Conservation (phyloP, 2,888 invertebrate species). For the Drosophila macrospina region DNA sequence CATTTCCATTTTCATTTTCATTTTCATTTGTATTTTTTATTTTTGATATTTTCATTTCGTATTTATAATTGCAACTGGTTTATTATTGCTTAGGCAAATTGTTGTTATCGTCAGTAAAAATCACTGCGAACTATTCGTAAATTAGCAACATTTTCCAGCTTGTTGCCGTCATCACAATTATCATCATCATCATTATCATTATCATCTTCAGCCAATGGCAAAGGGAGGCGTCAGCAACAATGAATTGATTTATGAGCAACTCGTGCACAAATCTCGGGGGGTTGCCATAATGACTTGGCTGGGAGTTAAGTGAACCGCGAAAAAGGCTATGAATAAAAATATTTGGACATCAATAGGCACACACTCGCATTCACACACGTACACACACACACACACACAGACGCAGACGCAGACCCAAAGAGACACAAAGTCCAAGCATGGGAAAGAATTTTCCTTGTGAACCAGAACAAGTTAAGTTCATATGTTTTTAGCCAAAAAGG, state of each 20-base stretch:
- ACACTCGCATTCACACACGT: slow-evolving; percentile 22
- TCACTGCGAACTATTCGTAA: slow-evolving; percentile 49
- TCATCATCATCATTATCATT: slow-evolving; percentile 23
- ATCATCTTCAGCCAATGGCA: slow-evolving; percentile 8
- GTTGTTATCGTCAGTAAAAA: slow-evolving; percentile 36
- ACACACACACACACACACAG: slow-evolving; percentile 24
- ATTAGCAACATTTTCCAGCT: slow-evolving; percentile 80
- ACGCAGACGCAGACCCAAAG: slow-evolving; percentile 27
- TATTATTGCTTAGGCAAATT: slow-evolving; percentile 54
- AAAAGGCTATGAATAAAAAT: slow-evolving; percentile 84
- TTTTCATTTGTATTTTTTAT: background rate
- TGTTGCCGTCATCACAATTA: slow-evolving; percentile 69
- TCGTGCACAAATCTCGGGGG: slow-evolving; percentile 69
- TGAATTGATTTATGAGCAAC: slow-evolving; percentile 83
- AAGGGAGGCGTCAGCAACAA: slow-evolving; percentile 56
- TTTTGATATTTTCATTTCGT: background rate
- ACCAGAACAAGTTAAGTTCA: slow-evolving; percentile 41
- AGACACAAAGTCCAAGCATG: slow-evolving; percentile 39
- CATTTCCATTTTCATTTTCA: too few species aligned
- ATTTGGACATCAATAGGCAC: slow-evolving; percentile 81
- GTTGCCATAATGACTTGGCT: slow-evolving; percentile 70
- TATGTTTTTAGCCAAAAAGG: slow-evolving; percentile 20
- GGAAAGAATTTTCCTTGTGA: slow-evolving; percentile 55
- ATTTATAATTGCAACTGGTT: slow-evolving; percentile 45
- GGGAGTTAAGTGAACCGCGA: slow-evolving; percentile 84